A percentile compares a stretch with the other conserved stretches of the same genome.
Conservation (phyloP, 1,140 invertebrate genomes). For the Drosophila ohnishii region DNA sequence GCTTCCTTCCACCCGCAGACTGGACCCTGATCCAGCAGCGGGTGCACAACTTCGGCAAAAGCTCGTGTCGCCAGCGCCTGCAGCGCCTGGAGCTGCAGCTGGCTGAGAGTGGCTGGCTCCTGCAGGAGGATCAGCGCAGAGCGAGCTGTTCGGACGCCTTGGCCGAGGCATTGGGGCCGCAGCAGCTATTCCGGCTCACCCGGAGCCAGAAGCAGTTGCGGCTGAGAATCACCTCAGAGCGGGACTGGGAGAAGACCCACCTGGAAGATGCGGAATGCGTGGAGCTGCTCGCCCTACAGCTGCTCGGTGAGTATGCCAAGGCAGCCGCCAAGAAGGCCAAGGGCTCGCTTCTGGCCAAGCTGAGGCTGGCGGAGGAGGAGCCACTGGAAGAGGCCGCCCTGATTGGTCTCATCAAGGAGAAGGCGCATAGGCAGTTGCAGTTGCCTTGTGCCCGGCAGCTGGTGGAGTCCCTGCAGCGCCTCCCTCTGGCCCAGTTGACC, state of each 20-base stretch:
- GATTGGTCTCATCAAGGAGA: constrained; percentile 6
- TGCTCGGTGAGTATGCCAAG: constrained; percentile 25
- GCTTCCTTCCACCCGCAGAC: constrained; percentile 57
- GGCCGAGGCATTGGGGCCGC: constrained; percentile 25
- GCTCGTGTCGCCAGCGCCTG: constrained; percentile 55
- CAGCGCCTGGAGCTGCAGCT: constrained; percentile 65
- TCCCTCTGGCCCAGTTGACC: constrained; percentile 49
- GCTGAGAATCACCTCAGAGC: background rate
- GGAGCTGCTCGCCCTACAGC: constrained; percentile 41
- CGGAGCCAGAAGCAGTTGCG: constrained; percentile 50
- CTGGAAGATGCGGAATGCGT: constrained; percentile 54
- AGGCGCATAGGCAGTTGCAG: constrained; percentile 11
- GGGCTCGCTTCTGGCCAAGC: constrained; percentile 38
- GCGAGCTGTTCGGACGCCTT: constrained; percentile 31
- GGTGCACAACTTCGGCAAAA: constrained; percentile 76
- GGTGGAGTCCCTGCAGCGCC: constrained; percentile 31
- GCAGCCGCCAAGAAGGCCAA: constrained; percentile 42
- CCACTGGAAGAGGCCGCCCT: background rate
- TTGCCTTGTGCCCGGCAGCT: constrained; percentile 31
- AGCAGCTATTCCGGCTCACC: constrained; percentile 29
- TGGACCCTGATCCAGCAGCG: constrained; percentile 72
- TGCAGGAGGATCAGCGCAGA: constrained; percentile 12
- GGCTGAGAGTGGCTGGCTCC: constrained; percentile 42
- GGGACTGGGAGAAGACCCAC: background rate
- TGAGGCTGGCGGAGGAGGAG: constrained; percentile 20